phyloP scores from a whole-genome alignment of 2,888 invertebrate genomes.

The Heliothis peltigera region DNA sequence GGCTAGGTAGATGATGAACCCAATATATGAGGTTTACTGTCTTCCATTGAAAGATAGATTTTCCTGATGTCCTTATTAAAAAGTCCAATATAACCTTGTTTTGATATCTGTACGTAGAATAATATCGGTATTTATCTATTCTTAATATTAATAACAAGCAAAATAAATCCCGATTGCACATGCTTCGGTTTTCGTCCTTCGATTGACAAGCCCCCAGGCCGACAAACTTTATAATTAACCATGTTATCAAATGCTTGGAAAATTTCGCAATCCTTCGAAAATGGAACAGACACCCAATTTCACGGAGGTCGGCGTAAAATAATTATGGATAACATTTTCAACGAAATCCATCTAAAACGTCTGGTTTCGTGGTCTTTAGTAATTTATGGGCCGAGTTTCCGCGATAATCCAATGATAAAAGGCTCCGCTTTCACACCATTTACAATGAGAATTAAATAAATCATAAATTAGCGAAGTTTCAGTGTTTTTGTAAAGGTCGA shows the following conservation, averaged over 20 bases:
- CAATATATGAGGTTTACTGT: too few species aligned
- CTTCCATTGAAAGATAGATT: too few species aligned
- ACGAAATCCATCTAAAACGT: background rate
- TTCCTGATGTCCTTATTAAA: too few species aligned
- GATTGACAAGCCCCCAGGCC: background rate
- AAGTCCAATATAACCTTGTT: too few species aligned
- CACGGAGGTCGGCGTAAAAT: constrained; percentile 4
- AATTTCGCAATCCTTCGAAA: constrained; percentile 1
- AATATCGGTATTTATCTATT: too few species aligned
- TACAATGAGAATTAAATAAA: background rate
- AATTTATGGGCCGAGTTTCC: constrained; percentile 1
- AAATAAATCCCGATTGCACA: background rate
- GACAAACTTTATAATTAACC: background rate
- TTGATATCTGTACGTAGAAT: too few species aligned
- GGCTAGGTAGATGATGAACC: too few species aligned
- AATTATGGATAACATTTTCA: background rate
- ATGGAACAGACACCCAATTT: constrained; percentile 2
- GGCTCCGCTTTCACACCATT: background rate
- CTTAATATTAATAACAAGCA: too few species aligned
- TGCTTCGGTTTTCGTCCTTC: background rate
- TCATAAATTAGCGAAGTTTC: background rate
- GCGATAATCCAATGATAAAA: background rate
- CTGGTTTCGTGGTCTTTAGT: background rate
- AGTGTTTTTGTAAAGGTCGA: background rate
- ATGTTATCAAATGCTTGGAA: background rate